phyloP scores from a whole-genome alignment of 2,797 vertebrate genomes.

The Labroides dimidiatus region DNA sequence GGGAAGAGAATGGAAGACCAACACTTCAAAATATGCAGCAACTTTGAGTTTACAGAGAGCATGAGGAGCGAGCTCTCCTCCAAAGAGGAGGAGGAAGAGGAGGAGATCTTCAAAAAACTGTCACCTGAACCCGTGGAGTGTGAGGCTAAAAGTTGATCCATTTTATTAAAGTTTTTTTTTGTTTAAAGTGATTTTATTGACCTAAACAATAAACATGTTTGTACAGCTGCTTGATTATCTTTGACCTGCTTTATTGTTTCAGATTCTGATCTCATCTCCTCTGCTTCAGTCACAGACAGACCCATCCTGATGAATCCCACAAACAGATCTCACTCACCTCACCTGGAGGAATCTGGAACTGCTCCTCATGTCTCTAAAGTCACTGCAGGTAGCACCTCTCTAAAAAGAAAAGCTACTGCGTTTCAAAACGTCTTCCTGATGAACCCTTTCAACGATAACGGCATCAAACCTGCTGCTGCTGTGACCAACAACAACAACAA shows the following conservation, averaged over 20 bases:
- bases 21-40: slow-evolving; percentile 21
- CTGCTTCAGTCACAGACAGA: slow-evolving; percentile 21
- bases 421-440: neutral
- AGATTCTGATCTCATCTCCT: neutral
- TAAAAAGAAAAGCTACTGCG: slow-evolving; percentile 12
- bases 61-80: slow-evolving; percentile 32
- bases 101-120: slow-evolving; percentile 71
- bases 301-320: slow-evolving; percentile 21
- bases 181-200: no score
- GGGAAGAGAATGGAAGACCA: neutral
- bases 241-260: no score
- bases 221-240: no score
- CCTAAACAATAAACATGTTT: no score
- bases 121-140: slow-evolving; percentile 59
- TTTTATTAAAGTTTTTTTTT: neutral
- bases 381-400: neutral
- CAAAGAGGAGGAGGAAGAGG: slow-evolving; percentile 12
- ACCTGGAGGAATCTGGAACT: slow-evolving; percentile 4
- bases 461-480: neutral
- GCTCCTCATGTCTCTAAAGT: neutral
- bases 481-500: neutral
- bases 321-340: neutral
- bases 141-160: no score
- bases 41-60: slow-evolving; percentile 65
- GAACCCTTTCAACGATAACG: neutral